Evolutionary conservation across 2,888 invertebrate species (phyloP).

Genomic region (Heliconius charithonia): DNA sequence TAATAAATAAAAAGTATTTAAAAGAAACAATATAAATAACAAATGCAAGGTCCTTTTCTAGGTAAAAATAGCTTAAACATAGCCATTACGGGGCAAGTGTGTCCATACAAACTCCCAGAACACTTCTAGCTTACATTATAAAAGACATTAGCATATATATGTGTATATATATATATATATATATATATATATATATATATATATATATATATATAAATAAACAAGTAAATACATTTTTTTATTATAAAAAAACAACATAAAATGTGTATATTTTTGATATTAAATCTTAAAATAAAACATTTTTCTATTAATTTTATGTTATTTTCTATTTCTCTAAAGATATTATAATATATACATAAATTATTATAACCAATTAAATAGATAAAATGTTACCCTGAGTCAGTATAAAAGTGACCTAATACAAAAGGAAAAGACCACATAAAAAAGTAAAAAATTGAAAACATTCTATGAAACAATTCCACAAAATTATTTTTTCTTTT

Average conservation of each 20-base stretch:
- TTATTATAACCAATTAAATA: too few relatives aligned
- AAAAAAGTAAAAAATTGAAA: neutral
- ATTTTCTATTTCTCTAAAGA: neutral
- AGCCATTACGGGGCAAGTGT: conserved; percentile 31
- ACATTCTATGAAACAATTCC: too few relatives aligned
- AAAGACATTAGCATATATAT: neutral
- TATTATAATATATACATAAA: too few relatives aligned
- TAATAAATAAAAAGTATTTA: neutral
- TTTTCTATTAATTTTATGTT: neutral
- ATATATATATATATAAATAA: neutral
- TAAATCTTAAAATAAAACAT: neutral
- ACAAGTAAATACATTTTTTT: neutral
- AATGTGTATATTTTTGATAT: neutral
- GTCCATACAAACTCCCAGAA: conserved; percentile 34
- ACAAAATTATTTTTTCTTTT: too few relatives aligned
- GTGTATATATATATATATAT: too few relatives aligned
- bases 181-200: too few relatives aligned
- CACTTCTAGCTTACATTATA: conserved; percentile 30
- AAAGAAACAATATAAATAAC: neutral
- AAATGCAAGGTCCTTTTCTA: conserved; percentile 34
- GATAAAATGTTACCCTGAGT: too few relatives aligned
- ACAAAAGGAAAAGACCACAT: too few relatives aligned
- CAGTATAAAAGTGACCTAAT: conserved; percentile 1
- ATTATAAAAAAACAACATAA: conserved; percentile 2
- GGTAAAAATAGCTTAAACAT: conserved; percentile 18